A percentile compares a stretch with the other conserved stretches of the same genome.
Conservation (phyloP, 2,888 invertebrate genomes). For the Meloe dianella region DNA sequence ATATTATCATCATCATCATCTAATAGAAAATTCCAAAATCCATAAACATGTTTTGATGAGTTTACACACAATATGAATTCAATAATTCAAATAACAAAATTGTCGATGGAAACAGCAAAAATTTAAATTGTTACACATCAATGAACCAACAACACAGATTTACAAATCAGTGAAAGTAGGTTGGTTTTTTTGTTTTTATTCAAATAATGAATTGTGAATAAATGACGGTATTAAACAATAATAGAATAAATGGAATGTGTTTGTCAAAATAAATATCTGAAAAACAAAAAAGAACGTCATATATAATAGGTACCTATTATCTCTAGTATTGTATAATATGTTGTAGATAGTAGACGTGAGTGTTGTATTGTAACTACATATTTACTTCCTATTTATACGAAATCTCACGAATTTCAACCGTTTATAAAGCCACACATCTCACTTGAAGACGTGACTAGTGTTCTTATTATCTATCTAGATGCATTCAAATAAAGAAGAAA, state of each 20-base stretch:
- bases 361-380: slow-evolving; percentile 28
- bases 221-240: neutral
- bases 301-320: too few relatives aligned
- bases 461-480: neutral
- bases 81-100: neutral
- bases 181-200: neutral
- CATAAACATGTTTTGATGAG: neutral
- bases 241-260: neutral
- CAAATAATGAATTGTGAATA: neutral
- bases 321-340: too few relatives aligned
- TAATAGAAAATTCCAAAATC: too few relatives aligned
- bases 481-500: neutral
- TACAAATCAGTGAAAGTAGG: slow-evolving; percentile 4
- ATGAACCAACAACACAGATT: neutral
- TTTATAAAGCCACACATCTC: slow-evolving; percentile 13
- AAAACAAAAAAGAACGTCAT: slow-evolving; percentile 23
- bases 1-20: neutral
- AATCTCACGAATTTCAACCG: slow-evolving; percentile 17
- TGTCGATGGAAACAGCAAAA: neutral
- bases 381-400: slow-evolving; percentile 26
- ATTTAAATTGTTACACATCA: neutral
- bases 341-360: slow-evolving; percentile 33
- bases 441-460: slow-evolving; percentile 9
- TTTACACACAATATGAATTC: neutral
- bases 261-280: neutral